Conservation (phyloP, 2,113 vertebrate species). For the Mionectes macconnelli region DNA sequence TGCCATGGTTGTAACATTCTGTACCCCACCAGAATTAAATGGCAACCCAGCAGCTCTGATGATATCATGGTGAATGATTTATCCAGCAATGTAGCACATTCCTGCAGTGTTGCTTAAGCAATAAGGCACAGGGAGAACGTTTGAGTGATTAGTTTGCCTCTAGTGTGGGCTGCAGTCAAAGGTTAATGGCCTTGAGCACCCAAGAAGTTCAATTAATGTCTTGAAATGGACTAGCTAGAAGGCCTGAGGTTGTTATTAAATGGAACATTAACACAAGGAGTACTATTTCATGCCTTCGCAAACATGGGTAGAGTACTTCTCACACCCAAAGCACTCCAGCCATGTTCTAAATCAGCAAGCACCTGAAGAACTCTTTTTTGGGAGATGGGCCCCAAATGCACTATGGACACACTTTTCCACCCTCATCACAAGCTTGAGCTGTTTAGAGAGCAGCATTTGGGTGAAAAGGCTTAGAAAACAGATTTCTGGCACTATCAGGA, state of each 20-base stretch:
- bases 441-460: neutral
- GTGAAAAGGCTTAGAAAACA: neutral
- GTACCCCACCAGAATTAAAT: conserved; percentile 8
- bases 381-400: neutral
- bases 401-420: neutral
- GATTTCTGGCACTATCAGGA: neutral
- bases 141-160: conserved; percentile 24
- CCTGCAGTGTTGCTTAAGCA: neutral
- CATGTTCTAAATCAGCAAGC: neutral
- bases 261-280: conserved; percentile 28
- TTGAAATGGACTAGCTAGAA: conserved; percentile 50
- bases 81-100: conserved; percentile 17
- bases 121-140: neutral
- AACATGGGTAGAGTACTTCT: neutral
- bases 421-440: neutral
- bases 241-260: conserved; percentile 31
- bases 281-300: conserved; percentile 19
- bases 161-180: conserved; percentile 13
- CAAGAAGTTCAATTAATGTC: conserved; percentile 57
- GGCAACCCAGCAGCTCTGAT: conserved; percentile 26
- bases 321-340: neutral
- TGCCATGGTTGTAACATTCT: conserved; percentile 43
- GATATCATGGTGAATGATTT: conserved; percentile 51
- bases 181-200: conserved; percentile 22
- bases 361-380: neutral